Percentiles rank a stretch among this genome's conserved stretches.
phyloP scores from a whole-genome alignment of 2,888 invertebrate species.

The Amaurobius ferox region DNA sequence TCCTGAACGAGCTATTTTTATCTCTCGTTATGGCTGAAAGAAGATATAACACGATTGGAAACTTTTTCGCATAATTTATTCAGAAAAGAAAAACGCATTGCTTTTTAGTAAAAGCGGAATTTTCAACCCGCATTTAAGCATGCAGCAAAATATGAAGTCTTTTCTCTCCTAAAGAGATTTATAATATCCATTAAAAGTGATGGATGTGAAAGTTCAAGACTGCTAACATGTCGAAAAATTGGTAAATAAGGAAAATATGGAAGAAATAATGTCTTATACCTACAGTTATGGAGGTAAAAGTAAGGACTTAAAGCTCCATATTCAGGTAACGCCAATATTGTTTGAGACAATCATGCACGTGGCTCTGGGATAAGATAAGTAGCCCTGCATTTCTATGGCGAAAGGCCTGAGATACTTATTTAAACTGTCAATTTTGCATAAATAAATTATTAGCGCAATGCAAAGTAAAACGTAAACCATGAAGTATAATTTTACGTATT shows the following conservation, averaged over 20 bases:
- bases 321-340: too few relatives aligned
- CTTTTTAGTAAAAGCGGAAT: neutral
- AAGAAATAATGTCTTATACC: too few relatives aligned
- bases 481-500: too few relatives aligned
- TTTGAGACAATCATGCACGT: too few relatives aligned
- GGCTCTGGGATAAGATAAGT: too few relatives aligned
- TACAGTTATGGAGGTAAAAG: too few relatives aligned
- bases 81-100: neutral
- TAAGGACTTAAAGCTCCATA: too few relatives aligned
- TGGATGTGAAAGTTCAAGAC: neutral
- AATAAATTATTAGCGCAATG: too few relatives aligned
- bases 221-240: neutral
- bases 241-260: neutral
- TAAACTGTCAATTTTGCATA: too few relatives aligned
- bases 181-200: constrained; percentile 11
- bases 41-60: neutral
- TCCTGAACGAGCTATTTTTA: neutral
- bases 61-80: neutral
- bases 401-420: too few relatives aligned
- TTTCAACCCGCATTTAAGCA: neutral
- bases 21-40: neutral
- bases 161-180: constrained; percentile 3
- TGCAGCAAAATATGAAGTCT: neutral
- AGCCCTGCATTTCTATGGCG: too few relatives aligned
- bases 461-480: too few relatives aligned